Evolutionary conservation across 2,888 invertebrate genomes (phyloP), one percentile per base, ranked within the genome.

Genomic region (Rhogogaster chlorosoma): DNA sequence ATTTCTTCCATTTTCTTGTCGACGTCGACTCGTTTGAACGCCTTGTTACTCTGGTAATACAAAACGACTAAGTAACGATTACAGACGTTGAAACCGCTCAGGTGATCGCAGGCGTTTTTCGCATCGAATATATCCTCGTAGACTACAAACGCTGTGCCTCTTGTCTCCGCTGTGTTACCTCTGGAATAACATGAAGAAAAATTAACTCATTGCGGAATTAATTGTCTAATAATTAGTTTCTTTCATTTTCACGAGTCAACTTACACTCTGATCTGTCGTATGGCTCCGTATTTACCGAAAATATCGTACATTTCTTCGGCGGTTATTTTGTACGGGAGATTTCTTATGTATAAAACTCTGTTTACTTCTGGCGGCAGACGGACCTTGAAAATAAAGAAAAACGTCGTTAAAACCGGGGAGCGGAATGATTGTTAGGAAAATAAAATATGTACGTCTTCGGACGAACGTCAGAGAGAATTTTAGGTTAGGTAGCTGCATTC

Each of bases 281-380:
- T 99, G 3, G 99, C 99, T 89, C 99, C 99, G 94, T 99, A 99
- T 95, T 99, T 99, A 26, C 99, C 99, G 95, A 99, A 99, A 87
- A 99, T 99, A 94, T 99, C 99, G 93, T 99, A 99, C 99, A 99
- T 99, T 96, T 99, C 99, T 94, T 99, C 99, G 7, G 98, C 98
- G 80, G 99, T 99, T 89, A 99, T 99, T 95, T 99, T 99, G 92
- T 99, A 99, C 0, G 99, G 99, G 86, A 99, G 95, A 94, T 99
- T 99, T 91, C 99, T 95, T 12, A 99, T 97, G 93, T 99, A 99
- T 4, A 99, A 94, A 86, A 99, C 98, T 92, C 99, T 95, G 93
- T 99, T 99, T 2, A 99, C 99, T 95, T 99, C 99, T 87, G 99
- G 99, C 42, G 99, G 99, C 87, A 99, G 95, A 88, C 99, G 96